phyloP scores from a whole-genome alignment of 2,113 vertebrate genomes.

The Ciconia maguari region DNA sequence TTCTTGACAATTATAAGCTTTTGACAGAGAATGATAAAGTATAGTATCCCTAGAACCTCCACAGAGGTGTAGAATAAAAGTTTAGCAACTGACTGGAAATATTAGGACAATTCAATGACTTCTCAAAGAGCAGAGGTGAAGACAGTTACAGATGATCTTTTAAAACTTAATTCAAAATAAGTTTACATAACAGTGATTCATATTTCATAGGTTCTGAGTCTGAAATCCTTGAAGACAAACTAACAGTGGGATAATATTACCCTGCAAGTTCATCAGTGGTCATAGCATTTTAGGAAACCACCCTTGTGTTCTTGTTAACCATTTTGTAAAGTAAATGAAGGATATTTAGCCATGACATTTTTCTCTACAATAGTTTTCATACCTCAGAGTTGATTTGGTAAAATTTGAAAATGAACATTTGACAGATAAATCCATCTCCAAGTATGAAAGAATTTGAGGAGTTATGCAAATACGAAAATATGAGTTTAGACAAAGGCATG shows the following conservation, averaged over 20 bases:
- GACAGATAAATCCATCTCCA: neutral
- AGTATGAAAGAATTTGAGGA: neutral
- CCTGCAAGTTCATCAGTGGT: neutral
- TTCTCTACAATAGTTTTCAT: neutral
- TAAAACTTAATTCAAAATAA: neutral
- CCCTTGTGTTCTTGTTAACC: neutral
- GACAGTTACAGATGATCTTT: neutral
- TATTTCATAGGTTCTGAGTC: neutral
- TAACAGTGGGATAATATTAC: neutral
- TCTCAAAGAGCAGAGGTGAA: neutral
- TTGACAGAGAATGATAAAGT: neutral
- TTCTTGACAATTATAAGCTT: neutral
- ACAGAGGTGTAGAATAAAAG: neutral
- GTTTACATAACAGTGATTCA: fast-evolving
- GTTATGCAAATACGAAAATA: neutral
- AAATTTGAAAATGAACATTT: neutral
- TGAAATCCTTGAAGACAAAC: neutral
- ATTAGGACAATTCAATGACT: neutral
- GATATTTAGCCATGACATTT: neutral
- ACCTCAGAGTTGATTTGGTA: neutral
- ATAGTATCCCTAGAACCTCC: neutral
- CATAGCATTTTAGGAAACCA: neutral
- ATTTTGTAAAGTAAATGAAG: neutral
- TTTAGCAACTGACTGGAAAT: neutral
- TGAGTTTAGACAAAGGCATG: neutral